Percentiles rank a stretch among this genome's conserved stretches.
phyloP scores from a whole-genome alignment of 2,113 vertebrate genomes.

The Tylochromis polylepis region DNA sequence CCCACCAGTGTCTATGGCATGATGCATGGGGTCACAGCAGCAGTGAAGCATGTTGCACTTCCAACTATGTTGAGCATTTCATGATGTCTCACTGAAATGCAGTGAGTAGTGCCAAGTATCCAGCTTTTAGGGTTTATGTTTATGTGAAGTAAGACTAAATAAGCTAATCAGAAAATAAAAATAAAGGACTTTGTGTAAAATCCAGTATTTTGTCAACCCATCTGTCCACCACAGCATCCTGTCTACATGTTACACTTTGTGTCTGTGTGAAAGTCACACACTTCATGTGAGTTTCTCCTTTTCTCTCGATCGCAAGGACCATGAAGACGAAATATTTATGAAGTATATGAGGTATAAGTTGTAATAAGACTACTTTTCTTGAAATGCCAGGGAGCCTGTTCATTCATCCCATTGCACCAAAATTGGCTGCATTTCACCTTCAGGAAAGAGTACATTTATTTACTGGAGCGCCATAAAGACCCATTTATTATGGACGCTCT shows the following conservation, averaged over 20 bases:
- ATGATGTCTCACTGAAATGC: background rate
- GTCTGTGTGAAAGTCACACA: background rate
- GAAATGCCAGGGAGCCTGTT: background rate
- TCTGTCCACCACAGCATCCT: background rate
- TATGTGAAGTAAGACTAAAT: background rate
- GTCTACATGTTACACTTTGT: background rate
- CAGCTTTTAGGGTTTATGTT: background rate
- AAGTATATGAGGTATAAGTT: background rate
- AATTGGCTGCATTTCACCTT: background rate
- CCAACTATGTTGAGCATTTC: background rate
- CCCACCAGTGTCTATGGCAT: background rate
- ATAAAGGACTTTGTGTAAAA: background rate
- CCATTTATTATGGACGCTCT: background rate
- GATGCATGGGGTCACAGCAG: background rate
- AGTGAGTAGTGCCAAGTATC: background rate
- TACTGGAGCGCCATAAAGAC: background rate
- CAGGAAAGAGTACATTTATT: background rate
- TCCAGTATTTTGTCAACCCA: background rate
- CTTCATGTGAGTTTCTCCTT: background rate
- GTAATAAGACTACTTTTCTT: background rate
- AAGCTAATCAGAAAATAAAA: background rate
- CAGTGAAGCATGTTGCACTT: background rate
- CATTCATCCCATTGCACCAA: background rate
- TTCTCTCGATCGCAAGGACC: background rate
- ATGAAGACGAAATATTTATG: background rate